Evolutionary conservation across 1,140 invertebrate genomes (phyloP), one percentile per base, ranked within the genome.

Genomic region (Heliothis subflexa): DNA sequence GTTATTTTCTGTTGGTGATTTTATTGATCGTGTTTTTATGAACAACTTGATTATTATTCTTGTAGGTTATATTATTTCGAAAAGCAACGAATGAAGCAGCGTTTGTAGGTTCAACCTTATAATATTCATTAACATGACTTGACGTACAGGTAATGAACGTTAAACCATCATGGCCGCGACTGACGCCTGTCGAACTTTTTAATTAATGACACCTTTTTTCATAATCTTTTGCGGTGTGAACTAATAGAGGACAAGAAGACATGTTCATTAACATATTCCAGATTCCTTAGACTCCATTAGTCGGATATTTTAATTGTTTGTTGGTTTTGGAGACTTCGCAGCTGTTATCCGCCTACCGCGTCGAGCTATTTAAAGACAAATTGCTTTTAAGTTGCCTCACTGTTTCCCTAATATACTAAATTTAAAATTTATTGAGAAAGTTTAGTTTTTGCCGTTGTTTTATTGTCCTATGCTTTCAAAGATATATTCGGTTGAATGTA

Each of bases 251-350:
- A 88, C 86, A 87, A 84, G 81, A 81, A 86, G 88, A 94, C 91
- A 92, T 94, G 89, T 94, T 93, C 91, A 93, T 94, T 91, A 94
- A 89, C 91, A 83, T 93, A 80, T 74, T 89, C 88, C 73, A 80
- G 83, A 94, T 93, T 91, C 91, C 89, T 83, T 81, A 83, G 84
- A 88, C 82, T 94, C 92, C 93, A 94, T 94, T 94, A 94, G 93
- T 83, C 87, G 86, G 93, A 94, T 93, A 94, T 94, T 94, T 94
- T 94, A 94, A 94, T 94, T 94, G 93, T 94, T 88, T 80, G 68
- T 59, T 82, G 82, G 80, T 80, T 81, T 85, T 82, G 89, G 91
- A 94, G 91, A 88, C 83, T 90, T 92, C 72, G 87, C 93, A 94
- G 90, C 93, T 94, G 92, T 86, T 83, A 78, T 78, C 71, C 80